Evolutionary conservation across 2,888 invertebrate species (phyloP), one percentile per base, ranked within the genome.

Genomic region (Eristalinus aeneus): DNA sequence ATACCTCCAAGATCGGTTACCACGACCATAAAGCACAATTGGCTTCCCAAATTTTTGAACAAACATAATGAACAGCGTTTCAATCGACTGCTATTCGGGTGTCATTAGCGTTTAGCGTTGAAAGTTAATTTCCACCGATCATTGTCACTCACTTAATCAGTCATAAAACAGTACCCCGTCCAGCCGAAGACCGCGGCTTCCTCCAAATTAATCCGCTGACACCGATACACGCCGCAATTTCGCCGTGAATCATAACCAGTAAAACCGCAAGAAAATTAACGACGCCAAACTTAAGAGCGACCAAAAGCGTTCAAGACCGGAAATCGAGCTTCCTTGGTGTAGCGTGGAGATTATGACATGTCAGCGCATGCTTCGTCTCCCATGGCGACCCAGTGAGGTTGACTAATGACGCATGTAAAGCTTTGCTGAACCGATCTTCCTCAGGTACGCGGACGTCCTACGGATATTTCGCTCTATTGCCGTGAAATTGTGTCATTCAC

Each of bases 201-300:
- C 16, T 46, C 31, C 22, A 60, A 22, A 27, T 60, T 60, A 58
- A 31, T 27, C 27, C 12, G 36, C 23, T 39, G 67, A 75, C 46
- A 67, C 60, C 39, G 34, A 46, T 60, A 60, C 58, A 71, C 23
- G 22, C 60, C 23, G 22, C 60, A 67, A 65, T 31, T 58, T 74
- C 60, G 31, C 39, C 60, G 75, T 75, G 75, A 75, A 67, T 75
- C 75, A 75, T 67, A 75, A 31, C 34, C 58, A 5, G 23, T 23
- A 5, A 67, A 75, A 68, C 75, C 75, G 75, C 75, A 75, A 75
- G 67, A 46, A 61, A 53, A 75, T 68, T 60, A 34, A 53, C 60
- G 20, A n/a, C 34, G 9, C 22, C 34, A 46, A 60, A 53, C 32
- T 53, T 12, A 67, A 60, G 46, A 46, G 16, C 46, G 16, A 20